phyloP scores from a whole-genome alignment of 2,888 invertebrate genomes.

The Byasa hedistus region DNA sequence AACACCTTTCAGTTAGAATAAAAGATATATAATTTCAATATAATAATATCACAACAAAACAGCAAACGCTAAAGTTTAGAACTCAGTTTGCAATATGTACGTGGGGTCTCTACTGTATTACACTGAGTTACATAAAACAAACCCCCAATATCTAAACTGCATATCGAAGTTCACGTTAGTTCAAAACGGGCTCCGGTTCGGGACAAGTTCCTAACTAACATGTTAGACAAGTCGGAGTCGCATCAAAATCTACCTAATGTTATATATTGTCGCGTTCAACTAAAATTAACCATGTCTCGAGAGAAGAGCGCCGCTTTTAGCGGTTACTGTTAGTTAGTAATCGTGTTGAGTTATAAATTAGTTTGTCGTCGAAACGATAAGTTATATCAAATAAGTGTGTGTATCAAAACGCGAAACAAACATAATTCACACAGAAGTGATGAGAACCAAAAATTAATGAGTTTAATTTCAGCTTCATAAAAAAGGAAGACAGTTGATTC shows the following conservation, averaged over 20 bases:
- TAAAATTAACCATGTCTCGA: not conserved
- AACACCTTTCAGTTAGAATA: not conserved
- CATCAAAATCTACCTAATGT: not conserved
- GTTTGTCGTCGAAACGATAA: not conserved
- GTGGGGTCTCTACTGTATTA: not conserved
- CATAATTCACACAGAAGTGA: too few species aligned
- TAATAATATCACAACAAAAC: not conserved
- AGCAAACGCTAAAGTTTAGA: not conserved
- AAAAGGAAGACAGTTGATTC: too few species aligned
- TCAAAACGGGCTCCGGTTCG: not conserved
- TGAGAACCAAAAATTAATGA: too few species aligned
- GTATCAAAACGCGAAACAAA: too few species aligned
- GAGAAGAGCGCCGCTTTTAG: not conserved
- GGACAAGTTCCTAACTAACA: not conserved
- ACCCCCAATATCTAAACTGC: not conserved
- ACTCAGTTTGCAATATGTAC: not conserved
- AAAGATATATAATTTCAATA: not conserved
- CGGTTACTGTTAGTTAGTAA: not conserved
- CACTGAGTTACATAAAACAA: not conserved
- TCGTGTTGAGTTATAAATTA: not conserved
- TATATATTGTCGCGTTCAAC: conserved; percentile 1
- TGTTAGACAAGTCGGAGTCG: not conserved
- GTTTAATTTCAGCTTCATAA: too few species aligned
- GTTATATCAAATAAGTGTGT: too few species aligned
- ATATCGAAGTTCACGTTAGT: conserved; percentile 1